Conservation (phyloP, 2,113 vertebrate genomes). For the Laticauda colubrina region DNA sequence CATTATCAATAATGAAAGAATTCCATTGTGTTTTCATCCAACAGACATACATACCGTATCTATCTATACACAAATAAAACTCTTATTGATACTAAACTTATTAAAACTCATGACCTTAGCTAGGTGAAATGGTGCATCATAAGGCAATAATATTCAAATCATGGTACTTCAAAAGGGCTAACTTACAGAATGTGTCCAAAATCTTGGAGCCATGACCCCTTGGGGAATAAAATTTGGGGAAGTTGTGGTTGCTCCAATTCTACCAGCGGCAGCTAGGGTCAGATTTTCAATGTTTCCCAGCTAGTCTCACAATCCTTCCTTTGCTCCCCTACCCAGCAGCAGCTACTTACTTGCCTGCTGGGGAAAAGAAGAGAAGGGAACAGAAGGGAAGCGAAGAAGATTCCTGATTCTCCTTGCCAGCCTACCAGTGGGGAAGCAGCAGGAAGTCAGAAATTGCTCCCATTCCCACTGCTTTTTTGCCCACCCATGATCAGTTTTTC, state of each 20-base stretch:
- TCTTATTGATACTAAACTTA: neutral
- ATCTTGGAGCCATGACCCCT: neutral
- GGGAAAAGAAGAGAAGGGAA: neutral
- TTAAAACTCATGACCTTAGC: neutral
- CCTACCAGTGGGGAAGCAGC: neutral
- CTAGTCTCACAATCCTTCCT: accelerated
- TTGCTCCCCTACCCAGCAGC: neutral
- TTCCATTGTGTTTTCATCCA: neutral
- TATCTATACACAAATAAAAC: neutral
- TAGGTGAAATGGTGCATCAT: neutral
- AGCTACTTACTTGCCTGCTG: neutral
- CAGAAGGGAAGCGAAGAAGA: neutral
- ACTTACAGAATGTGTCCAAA: neutral
- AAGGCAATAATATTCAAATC: neutral
- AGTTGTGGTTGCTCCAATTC: neutral
- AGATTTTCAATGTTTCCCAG: neutral
- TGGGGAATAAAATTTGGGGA: neutral
- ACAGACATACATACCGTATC: neutral
- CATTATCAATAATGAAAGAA: neutral
- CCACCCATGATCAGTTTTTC: neutral
- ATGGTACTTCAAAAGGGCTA: neutral
- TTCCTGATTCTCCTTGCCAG: neutral
- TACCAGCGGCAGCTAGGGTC: neutral
- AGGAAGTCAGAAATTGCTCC: neutral
- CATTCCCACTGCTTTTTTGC: neutral